A percentile compares a stretch with the other conserved stretches of the same genome.
phyloP scores from a whole-genome alignment of 1,140 invertebrate genomes.

The Drosophila pachea region DNA sequence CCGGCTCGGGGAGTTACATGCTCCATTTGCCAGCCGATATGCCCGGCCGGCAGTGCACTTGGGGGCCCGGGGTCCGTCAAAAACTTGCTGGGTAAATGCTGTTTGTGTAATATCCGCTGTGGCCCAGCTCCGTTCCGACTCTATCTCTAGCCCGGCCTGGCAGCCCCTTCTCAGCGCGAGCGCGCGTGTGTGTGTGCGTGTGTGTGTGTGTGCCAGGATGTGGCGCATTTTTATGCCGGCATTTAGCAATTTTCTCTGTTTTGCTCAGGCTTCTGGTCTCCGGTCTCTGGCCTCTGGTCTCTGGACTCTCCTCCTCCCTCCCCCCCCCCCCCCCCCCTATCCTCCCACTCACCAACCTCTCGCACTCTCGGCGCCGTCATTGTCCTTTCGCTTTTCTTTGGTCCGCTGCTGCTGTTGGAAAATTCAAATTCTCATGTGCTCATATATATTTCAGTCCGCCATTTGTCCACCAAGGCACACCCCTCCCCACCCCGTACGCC shows the following conservation, averaged over 20 bases:
- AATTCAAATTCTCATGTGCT: conserved; percentile 47
- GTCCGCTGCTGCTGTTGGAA: conserved; percentile 16
- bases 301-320: neutral
- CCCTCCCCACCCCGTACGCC: neutral
- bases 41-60: neutral
- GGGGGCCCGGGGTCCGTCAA: conserved; percentile 2
- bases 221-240: conserved; percentile 44
- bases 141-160: conserved; percentile 23
- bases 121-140: conserved; percentile 21
- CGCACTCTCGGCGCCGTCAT: conserved; percentile 6
- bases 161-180: neutral
- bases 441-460: conserved; percentile 39
- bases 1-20: neutral
- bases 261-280: conserved; percentile 15
- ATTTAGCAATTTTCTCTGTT: conserved; percentile 47
- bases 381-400: conserved; percentile 41
- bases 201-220: conserved; percentile 33
- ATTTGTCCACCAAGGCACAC: conserved; percentile 13
- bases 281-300: neutral
- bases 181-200: neutral
- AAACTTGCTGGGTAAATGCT: conserved; percentile 46
- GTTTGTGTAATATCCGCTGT: conserved; percentile 41
- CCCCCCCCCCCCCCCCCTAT: neutral
- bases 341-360: neutral
- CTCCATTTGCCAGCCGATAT: conserved; percentile 1